Evolutionary conservation across 2,797 vertebrate species (phyloP).

Genomic region (Sphenopsis melanotis): DNA sequence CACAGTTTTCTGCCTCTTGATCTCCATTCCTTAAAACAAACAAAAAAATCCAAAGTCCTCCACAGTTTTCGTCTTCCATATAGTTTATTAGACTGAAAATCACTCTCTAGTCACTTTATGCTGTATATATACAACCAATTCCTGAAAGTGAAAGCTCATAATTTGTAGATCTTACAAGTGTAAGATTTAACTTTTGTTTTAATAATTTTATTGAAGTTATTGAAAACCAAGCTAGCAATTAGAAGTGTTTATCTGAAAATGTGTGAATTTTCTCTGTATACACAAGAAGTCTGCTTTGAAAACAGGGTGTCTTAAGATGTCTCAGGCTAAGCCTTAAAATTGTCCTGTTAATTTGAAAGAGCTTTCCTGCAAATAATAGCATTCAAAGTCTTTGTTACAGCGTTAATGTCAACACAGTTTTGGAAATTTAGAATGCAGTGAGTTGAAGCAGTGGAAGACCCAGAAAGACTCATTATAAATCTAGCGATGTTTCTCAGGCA

Average conservation of each 20-base stretch:
- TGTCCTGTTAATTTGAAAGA: background rate
- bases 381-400: background rate
- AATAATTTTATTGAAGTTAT: background rate
- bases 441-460: background rate
- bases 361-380: background rate
- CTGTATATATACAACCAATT: rapidly evolving
- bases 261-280: background rate
- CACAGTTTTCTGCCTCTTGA: background rate
- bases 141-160: background rate
- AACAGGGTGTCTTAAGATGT: background rate
- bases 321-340: background rate
- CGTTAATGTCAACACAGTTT: background rate
- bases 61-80: background rate
- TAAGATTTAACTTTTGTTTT: background rate
- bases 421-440: background rate
- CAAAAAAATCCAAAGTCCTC: background rate
- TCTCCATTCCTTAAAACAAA: background rate
- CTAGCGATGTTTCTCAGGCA: background rate
- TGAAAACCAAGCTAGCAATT: background rate
- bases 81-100: background rate
- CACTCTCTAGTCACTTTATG: background rate
- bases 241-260: background rate
- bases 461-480: background rate
- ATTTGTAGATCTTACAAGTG: background rate
- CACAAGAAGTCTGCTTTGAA: background rate